A percentile compares a stretch with the other conserved stretches of the same genome.
phyloP scores from a whole-genome alignment of 2,888 invertebrate species.

The Leucania comma region DNA sequence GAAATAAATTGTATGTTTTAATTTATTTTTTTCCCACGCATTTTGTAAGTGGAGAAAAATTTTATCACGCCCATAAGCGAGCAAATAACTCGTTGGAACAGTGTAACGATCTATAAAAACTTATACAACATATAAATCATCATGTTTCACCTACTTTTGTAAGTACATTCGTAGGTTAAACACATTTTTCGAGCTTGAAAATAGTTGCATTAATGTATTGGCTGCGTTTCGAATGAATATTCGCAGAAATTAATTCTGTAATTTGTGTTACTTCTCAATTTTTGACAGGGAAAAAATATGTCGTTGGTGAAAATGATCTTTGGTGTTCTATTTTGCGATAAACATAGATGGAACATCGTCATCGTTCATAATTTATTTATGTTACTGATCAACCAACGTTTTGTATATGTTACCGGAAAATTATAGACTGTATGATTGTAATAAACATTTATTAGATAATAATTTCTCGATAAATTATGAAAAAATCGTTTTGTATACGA shows the following conservation, averaged over 20 bases:
- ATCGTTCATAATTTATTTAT: neutral
- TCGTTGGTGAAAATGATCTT: neutral
- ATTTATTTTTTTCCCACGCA: constrained; percentile 44
- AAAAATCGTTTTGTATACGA: too few species aligned
- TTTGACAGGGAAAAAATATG: neutral
- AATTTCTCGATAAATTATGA: too few species aligned
- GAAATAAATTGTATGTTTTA: constrained; percentile 26
- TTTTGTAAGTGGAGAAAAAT: constrained; percentile 14
- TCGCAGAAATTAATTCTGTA: neutral
- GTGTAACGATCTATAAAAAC: constrained; percentile 19
- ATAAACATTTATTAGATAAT: too few species aligned
- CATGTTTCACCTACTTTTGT: constrained; percentile 4
- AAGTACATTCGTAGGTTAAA: neutral
- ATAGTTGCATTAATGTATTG: neutral
- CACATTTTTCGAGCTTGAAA: neutral
- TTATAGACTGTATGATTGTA: too few species aligned
- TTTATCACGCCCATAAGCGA: constrained; percentile 16
- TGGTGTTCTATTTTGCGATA: too few species aligned
- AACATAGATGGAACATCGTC: too few species aligned
- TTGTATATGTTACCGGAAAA: too few species aligned
- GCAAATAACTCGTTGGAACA: constrained; percentile 5
- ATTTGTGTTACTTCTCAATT: constrained; percentile 3
- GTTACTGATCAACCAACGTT: neutral
- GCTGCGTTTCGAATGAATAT: constrained; percentile 4
- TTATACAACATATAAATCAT: constrained; percentile 21